Evolutionary conservation across 2,888 invertebrate species (phyloP).

Genomic region (Agriopis aurantiaria): DNA sequence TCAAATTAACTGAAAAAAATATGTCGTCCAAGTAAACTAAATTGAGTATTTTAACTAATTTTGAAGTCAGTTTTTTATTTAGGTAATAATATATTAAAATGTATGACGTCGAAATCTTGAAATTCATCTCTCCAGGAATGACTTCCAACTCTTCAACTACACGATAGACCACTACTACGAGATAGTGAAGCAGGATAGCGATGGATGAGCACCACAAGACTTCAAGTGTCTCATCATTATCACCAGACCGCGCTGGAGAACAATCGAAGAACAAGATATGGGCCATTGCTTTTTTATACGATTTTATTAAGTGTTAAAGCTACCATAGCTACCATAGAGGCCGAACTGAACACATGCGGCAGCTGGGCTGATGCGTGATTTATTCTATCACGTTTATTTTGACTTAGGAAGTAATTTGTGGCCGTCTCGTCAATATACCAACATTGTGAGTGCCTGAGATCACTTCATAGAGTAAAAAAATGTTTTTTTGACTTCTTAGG

Average conservation of each 20-base stretch:
- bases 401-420: too few species aligned
- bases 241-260: constrained; percentile 18
- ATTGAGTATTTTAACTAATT: too few species aligned
- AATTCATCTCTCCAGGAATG: constrained; percentile 88
- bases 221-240: constrained; percentile 35
- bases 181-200: constrained; percentile 76
- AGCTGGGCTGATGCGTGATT: neutral
- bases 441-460: too few species aligned
- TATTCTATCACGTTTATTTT: too few species aligned
- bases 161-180: constrained; percentile 90
- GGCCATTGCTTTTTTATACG: constrained; percentile 1
- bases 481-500: too few species aligned
- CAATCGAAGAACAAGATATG: constrained; percentile 3
- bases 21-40: too few species aligned
- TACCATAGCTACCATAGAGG: neutral
- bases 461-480: too few species aligned
- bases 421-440: too few species aligned
- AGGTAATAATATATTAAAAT: neutral
- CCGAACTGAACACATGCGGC: neutral
- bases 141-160: constrained; percentile 95
- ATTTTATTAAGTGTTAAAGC: neutral
- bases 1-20: too few species aligned
- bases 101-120: constrained; percentile 1
- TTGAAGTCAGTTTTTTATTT: too few species aligned
- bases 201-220: constrained; percentile 65